Base-by-base conservation (phyloP, 2,113 vertebrate species). In the Phainopepla nitens region DNA sequence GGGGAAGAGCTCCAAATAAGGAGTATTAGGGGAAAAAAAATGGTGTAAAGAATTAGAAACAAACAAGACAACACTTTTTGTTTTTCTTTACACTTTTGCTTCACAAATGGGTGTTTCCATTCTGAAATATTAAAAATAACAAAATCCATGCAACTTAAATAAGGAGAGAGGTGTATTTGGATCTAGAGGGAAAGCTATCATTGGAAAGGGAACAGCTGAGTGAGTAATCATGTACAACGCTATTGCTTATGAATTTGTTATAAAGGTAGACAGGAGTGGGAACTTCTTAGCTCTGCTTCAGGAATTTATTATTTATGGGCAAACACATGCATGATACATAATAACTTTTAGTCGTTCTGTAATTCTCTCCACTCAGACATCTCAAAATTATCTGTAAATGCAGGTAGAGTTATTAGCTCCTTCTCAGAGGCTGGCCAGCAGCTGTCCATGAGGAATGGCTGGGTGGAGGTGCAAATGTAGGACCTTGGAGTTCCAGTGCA, bases 161-260 rank as follows among this genome's bases (percentile, higher is more conserved):
- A 73, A 65, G 39, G 47, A 83, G 39, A 79, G 57, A 85, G 56
- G 54, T 14, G 45, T 45, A 51, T 82, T 41, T 62, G 62, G 64
- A 53, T 68, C 41, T 75, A 15, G n/a, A 77, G n/a, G 45, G 44
- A 80, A 92, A 81, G 33, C 41, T 77, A 1, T 83, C 18, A 57
- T 41, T 95, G 72, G 54, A 19, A 82, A 90, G 71, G 50, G 61
- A 88, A 24, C 61, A 78, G 76, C 56, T 78, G 87, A 93, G 64
- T 78, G 87, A 96, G 68, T 83, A 88, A 75, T 89, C 71, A 49
- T 61, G 76, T 89, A 58, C 47, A 70, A 29, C 0, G 23, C 82
- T 92, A 71, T 89, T 92, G 82, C 92, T 93, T 96, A 95, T 96
- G 94, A 94, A 96, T 96, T 96, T 96, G 90, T 95, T 88, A 94